Base-by-base conservation (phyloP, 1,140 invertebrate species). In the Polypedilum vanderplanki region DNA sequence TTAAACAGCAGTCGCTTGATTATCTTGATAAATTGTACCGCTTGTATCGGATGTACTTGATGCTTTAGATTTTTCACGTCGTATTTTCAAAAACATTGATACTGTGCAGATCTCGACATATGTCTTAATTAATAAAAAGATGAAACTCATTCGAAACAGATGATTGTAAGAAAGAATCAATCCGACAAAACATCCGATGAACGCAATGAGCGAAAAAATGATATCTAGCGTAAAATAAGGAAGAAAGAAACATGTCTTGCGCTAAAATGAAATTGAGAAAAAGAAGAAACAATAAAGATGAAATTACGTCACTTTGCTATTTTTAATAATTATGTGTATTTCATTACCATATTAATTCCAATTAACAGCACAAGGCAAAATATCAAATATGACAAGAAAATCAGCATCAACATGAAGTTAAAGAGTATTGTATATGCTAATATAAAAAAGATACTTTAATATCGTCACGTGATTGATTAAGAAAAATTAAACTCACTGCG, bases 241-340 rank as follows among this genome's bases (percentile, higher is more conserved):
- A 10, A 70, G n/a, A 18, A 70, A 70, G 10, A 70, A 70, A 22
- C 65, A 70, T 70, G 65, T 70, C 20, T 70, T 70, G 65, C 20
- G 65, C 65, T 70, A 70, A 70, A 70, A 70, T 20, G 18, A 22
- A 20, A 70, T 18, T n/a, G 1, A 70, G 5, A 20, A 70, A 20
- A 18, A 18, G 57, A 67, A 67, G 41, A 57, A 12, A 57, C 3
- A 12, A 12, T 12, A 57, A 15, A 57, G 46, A 57, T 3, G 15
- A 12, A 12, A 57, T 57, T 57, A 70, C 18, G 9, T 22, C n/a
- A 70, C n/a, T 70, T 70, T 20, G 10, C 17, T 22, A 70, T 20
- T 70, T 57, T 12, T 12, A 70, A 70, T 20, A 8, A 20, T 18
- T 70, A 22, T 18, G 10, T 70, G 18, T 9, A 3, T 33, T 33